These are phyloP conservation scores for Agonopterix arenella DNA, from an alignment of 2,888 invertebrate species.

Conservation along the genomic window DNA sequence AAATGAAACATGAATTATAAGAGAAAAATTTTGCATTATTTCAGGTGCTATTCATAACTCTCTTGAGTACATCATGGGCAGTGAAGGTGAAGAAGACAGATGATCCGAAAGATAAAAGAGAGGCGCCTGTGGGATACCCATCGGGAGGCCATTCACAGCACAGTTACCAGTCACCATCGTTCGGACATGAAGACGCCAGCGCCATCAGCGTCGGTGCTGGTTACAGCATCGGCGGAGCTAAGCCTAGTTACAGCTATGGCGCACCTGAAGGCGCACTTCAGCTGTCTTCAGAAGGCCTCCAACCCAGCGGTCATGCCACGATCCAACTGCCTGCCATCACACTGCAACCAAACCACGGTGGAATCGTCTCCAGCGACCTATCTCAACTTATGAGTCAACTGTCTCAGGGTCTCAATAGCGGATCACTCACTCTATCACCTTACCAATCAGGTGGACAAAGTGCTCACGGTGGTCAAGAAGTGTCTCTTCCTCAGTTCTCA, in stretches of 20 bases:
- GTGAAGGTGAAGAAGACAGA: slow-evolving; percentile 44
- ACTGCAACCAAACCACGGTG: slow-evolving; percentile 48
- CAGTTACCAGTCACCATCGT: slow-evolving; percentile 27
- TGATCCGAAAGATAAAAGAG: slow-evolving; percentile 62
- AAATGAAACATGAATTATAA: not conserved
- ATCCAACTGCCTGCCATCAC: slow-evolving; percentile 58
- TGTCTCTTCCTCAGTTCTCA: slow-evolving; percentile 31
- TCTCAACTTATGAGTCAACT: slow-evolving; percentile 63
- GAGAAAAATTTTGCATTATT: slow-evolving; percentile 25
- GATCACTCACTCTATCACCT: slow-evolving; percentile 38
- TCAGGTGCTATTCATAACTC: slow-evolving; percentile 56
- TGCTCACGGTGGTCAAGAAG: slow-evolving; percentile 39
- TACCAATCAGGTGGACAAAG: slow-evolving; percentile 37
- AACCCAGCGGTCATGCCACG: slow-evolving; percentile 42
- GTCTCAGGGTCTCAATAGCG: slow-evolving; percentile 51
- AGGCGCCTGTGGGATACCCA: slow-evolving; percentile 47
- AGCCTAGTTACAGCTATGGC: slow-evolving; percentile 45
- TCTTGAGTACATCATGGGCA: slow-evolving; percentile 53
- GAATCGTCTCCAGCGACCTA: slow-evolving; percentile 43
- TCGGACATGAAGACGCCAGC: slow-evolving; percentile 54
- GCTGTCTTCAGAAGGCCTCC: slow-evolving; percentile 38
- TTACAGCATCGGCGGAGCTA: slow-evolving; percentile 64
- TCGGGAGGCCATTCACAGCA: slow-evolving; percentile 28
- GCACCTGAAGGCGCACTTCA: slow-evolving; percentile 45
- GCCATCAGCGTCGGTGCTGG: slow-evolving; percentile 66